These are phyloP conservation scores for Xylota sylvarum DNA, from an alignment of 2,888 invertebrate species.

Conservation along the genomic window DNA sequence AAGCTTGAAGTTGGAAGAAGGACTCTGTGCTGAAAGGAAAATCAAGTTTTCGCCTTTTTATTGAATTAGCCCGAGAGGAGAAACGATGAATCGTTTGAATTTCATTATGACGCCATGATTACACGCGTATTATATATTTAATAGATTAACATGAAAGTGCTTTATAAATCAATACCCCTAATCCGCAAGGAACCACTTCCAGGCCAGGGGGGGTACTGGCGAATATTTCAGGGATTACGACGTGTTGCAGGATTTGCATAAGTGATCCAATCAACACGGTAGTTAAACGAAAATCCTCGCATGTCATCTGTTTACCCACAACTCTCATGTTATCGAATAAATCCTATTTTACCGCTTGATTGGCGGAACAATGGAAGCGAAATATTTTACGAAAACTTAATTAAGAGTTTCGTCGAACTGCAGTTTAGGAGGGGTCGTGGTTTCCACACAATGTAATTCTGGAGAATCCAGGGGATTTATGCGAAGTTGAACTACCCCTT, in stretches of 20 bases:
- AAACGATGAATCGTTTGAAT: neutral
- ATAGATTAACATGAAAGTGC: slow-evolving; percentile 6
- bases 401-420: slow-evolving; percentile 41
- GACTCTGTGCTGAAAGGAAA: slow-evolving; percentile 10
- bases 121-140: slow-evolving; percentile 30
- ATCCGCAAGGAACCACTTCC: neutral
- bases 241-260: slow-evolving; percentile 63
- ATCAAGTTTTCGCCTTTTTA: slow-evolving; percentile 29
- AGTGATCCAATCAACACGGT: slow-evolving; percentile 58
- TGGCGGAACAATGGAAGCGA: slow-evolving; percentile 36
- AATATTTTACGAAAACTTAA: slow-evolving; percentile 62
- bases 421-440: too few relatives aligned
- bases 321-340: slow-evolving; percentile 22
- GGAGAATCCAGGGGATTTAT: too few relatives aligned
- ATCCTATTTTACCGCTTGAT: slow-evolving; percentile 48
- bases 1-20: slow-evolving; percentile 4
- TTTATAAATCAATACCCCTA: slow-evolving; percentile 29
- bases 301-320: slow-evolving; percentile 62
- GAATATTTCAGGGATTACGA: slow-evolving; percentile 46
- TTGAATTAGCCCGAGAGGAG: slow-evolving; percentile 25
- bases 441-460: too few relatives aligned
- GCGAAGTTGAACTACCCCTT: too few relatives aligned
- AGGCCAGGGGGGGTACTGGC: slow-evolving; percentile 22
- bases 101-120: neutral
- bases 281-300: slow-evolving; percentile 65